A percentile compares a stretch with the other conserved stretches of the same genome.
These are phyloP conservation scores for Seriola quinqueradiata DNA, from an alignment of 2,113 vertebrate species.

Conservation along the genomic window DNA sequence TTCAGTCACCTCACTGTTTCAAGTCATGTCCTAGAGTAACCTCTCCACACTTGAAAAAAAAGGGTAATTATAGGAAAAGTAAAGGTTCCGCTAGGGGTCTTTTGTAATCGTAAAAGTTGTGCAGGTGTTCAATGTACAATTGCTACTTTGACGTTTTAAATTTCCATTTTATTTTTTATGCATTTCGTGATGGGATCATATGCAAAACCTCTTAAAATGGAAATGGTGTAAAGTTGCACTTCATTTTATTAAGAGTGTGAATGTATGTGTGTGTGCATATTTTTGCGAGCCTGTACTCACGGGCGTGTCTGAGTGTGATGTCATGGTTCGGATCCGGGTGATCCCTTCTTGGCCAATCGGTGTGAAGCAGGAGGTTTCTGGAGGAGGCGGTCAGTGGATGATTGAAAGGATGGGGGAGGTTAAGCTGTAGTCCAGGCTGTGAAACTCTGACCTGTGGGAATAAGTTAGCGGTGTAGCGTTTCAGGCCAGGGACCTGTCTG, in stretches of 20 bases:
- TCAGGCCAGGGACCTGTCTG: slow-evolving; percentile 38
- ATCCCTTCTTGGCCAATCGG: slow-evolving; percentile 71
- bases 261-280: neutral
- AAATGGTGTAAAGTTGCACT: slow-evolving; percentile 1
- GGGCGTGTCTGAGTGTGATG: slow-evolving; percentile 54
- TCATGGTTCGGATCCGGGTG: slow-evolving; percentile 63
- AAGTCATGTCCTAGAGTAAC: slow-evolving; percentile 28
- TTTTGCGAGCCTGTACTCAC: neutral
- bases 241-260: slow-evolving; percentile 17
- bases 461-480: slow-evolving; percentile 14
- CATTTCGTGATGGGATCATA: neutral
- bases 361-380: slow-evolving; percentile 16
- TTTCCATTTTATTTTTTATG: neutral
- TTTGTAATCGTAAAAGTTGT: neutral
- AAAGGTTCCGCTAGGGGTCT: neutral
- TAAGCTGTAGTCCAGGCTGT: slow-evolving; percentile 42
- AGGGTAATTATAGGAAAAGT: neutral
- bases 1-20: neutral
- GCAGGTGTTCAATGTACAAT: neutral
- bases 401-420: slow-evolving; percentile 58
- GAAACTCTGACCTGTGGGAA: slow-evolving; percentile 49
- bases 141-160: neutral
- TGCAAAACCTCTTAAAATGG: neutral
- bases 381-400: slow-evolving; percentile 45
- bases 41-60: slow-evolving; percentile 6